A percentile compares a stretch with the other conserved stretches of the same genome.
These are phyloP conservation scores for Stichopus chloronotus DNA, from an alignment of 35 echinoderm and acorn worm genomes.

Conservation along the genomic window DNA sequence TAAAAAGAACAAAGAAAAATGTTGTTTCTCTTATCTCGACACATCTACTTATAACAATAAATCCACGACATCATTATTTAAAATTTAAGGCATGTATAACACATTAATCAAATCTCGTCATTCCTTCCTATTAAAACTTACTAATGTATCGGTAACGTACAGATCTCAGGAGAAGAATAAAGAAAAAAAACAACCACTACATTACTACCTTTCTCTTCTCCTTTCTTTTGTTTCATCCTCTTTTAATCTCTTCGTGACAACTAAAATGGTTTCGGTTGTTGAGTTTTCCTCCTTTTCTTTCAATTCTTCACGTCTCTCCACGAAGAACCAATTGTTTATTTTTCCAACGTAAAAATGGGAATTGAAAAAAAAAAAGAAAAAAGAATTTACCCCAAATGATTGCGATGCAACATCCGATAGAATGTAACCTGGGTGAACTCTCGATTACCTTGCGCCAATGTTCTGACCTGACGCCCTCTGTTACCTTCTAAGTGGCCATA, in stretches of 20 bases:
- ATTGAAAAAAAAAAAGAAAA: too few relatives aligned
- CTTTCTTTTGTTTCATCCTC: background rate
- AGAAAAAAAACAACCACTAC: too few relatives aligned
- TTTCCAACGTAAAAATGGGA: background rate
- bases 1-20: too few relatives aligned
- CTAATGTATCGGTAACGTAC: background rate
- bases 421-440: slow-evolving; percentile 1
- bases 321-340: background rate
- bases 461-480: slow-evolving; percentile 33
- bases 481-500: slow-evolving; percentile 44
- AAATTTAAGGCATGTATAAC: background rate
- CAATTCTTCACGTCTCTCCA: background rate
- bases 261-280: background rate
- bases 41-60: background rate
- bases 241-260: background rate
- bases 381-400: background rate
- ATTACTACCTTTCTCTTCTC: background rate
- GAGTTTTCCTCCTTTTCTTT: background rate
- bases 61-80: background rate
- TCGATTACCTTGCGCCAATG: slow-evolving; percentile 14
- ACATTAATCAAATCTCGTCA: background rate
- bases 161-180: too few relatives aligned
- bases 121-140: background rate
- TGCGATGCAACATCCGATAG: background rate
- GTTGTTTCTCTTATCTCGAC: background rate